These are phyloP conservation scores for Manis crassicaudata DNA, from an alignment of 2,797 vertebrate genomes.

Conservation along the genomic window DNA sequence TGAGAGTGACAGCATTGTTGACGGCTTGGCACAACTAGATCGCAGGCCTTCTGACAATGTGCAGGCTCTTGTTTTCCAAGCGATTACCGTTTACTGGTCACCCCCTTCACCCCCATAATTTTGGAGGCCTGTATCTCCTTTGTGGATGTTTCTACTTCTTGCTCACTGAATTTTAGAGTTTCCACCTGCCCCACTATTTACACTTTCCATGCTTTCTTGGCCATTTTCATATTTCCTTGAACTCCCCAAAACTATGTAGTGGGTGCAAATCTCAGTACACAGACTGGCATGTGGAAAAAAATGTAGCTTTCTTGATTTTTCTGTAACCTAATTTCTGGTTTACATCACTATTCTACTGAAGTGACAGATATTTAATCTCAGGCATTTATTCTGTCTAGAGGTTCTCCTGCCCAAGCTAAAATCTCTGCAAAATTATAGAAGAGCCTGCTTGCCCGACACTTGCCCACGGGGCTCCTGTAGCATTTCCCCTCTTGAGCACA, in stretches of 20 bases:
- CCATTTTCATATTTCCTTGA: background rate
- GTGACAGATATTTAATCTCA: background rate
- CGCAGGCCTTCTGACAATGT: rapidly evolving
- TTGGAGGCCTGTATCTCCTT: background rate
- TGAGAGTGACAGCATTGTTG: background rate
- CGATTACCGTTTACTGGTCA: background rate
- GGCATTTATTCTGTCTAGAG: background rate
- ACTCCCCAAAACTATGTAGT: background rate
- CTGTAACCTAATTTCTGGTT: background rate
- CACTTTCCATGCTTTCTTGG: background rate
- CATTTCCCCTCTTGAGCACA: background rate
- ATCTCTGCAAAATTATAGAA: background rate
- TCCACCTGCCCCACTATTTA: background rate
- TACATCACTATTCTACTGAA: background rate
- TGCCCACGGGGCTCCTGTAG: background rate
- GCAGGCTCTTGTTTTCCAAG: background rate
- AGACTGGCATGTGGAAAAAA: background rate
- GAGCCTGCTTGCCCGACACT: background rate
- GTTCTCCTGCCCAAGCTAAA: background rate
- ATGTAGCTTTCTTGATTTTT: slow-evolving; percentile 1
- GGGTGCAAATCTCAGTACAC: background rate
- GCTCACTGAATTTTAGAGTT: slow-evolving; percentile 1
- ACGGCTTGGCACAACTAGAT: background rate
- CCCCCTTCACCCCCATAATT: background rate
- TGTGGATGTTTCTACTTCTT: background rate